These are phyloP conservation scores for Noctua fimbriata DNA, from an alignment of 2,888 invertebrate species.

Conservation along the genomic window DNA sequence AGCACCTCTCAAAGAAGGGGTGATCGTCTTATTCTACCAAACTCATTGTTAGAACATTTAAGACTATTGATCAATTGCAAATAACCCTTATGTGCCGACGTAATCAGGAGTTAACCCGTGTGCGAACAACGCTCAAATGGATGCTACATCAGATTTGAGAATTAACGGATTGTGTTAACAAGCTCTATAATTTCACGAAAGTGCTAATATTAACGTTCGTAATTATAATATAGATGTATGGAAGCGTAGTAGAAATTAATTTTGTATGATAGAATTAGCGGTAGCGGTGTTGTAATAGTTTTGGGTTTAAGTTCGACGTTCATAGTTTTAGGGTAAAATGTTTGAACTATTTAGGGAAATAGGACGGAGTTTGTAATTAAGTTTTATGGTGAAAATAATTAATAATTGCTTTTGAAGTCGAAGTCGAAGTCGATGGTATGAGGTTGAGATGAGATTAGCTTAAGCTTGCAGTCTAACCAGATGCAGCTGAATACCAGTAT, in stretches of 20 bases:
- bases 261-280: constrained; percentile 54
- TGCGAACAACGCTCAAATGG: constrained; percentile 58
- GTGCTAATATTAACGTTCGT: constrained; percentile 59
- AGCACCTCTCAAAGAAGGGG: constrained; percentile 6
- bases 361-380: constrained; percentile 22
- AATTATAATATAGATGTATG: constrained; percentile 53
- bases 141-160: constrained; percentile 50
- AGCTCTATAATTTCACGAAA: constrained; percentile 54
- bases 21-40: not conserved
- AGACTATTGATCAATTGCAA: constrained; percentile 65
- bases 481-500: not conserved
- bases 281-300: constrained; percentile 22
- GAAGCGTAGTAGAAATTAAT: constrained; percentile 54
- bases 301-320: constrained; percentile 26
- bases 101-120: constrained; percentile 52
- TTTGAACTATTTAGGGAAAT: constrained; percentile 43
- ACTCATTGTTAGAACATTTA: constrained; percentile 47
- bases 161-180: constrained; percentile 57
- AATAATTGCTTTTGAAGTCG: not conserved
- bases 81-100: constrained; percentile 62
- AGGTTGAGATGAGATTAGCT: not conserved
- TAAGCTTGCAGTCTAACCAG: not conserved
- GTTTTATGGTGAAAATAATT: constrained; percentile 14
- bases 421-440: not conserved
- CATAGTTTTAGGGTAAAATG: constrained; percentile 35